phyloP scores from a whole-genome alignment of 2,888 invertebrate species.

The Tortrix viridana region DNA sequence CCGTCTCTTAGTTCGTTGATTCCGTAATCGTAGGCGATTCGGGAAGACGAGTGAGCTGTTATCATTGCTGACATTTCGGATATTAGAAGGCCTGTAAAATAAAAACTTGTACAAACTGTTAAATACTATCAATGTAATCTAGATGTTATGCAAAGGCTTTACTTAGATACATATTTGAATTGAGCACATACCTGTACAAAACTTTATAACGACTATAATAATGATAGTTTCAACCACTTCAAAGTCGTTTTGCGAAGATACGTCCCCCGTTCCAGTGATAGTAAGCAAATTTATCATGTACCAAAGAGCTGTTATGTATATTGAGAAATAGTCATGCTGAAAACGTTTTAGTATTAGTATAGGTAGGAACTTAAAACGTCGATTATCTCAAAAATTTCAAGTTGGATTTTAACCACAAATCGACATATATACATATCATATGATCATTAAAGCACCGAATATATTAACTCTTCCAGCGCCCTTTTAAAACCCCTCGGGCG shows the following conservation, averaged over 20 bases:
- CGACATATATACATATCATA: too few species aligned
- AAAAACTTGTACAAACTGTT: background rate
- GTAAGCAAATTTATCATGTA: conserved; percentile 79
- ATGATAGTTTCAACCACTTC: conserved; percentile 79
- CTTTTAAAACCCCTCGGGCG: too few species aligned
- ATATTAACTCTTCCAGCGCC: too few species aligned
- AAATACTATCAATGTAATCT: too few species aligned
- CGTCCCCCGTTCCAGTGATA: conserved; percentile 81
- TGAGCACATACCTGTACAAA: conserved; percentile 69
- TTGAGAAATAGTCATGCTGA: conserved; percentile 67
- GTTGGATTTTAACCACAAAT: too few species aligned
- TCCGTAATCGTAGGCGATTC: conserved; percentile 79
- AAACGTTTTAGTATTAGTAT: conserved; percentile 39
- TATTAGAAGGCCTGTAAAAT: conserved; percentile 71
- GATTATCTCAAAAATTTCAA: too few species aligned
- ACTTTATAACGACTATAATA: conserved; percentile 76
- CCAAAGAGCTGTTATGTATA: conserved; percentile 78
- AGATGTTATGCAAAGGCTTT: too few species aligned
- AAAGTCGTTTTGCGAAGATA: conserved; percentile 71
- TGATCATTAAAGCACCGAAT: too few species aligned
- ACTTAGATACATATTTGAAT: too few species aligned
- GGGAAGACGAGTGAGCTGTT: conserved; percentile 76
- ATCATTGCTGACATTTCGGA: conserved; percentile 83
- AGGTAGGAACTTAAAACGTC: background rate
- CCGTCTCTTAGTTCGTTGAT: conserved; percentile 79